A percentile compares a stretch with the other conserved stretches of the same genome.
These are phyloP conservation scores for Trachelipus rathkii DNA, from an alignment of 1,140 invertebrate genomes.

Conservation along the genomic window DNA sequence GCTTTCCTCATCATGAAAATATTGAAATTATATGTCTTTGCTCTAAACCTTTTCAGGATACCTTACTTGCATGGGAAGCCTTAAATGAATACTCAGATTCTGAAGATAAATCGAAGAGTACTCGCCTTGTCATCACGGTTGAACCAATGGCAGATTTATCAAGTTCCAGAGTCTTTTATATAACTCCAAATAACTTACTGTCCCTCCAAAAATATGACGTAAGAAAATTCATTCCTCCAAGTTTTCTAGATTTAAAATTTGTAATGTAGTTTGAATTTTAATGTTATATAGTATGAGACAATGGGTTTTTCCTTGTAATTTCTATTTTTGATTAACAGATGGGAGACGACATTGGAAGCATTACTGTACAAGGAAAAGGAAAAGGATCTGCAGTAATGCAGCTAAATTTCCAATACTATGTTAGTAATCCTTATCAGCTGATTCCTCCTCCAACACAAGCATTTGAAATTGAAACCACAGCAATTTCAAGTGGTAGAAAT, in stretches of 20 bases:
- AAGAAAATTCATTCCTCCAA: neutral
- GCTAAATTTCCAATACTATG: conserved; percentile 91
- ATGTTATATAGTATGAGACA: neutral
- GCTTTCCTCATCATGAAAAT: too few species aligned
- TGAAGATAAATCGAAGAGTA: conserved; percentile 80
- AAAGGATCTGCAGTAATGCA: conserved; percentile 87
- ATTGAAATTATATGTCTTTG: too few species aligned
- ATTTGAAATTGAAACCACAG: conserved; percentile 71
- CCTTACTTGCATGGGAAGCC: conserved; percentile 64
- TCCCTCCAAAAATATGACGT: neutral
- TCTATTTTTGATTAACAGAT: neutral
- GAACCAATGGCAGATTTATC: conserved; percentile 58
- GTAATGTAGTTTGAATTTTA: neutral
- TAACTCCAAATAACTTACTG: neutral
- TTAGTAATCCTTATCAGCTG: conserved; percentile 77
- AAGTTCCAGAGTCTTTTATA: neutral
- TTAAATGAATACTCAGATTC: conserved; percentile 72
- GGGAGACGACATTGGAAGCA: conserved; percentile 67
- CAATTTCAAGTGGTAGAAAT: conserved; percentile 9
- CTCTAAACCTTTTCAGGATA: conserved; percentile 59
- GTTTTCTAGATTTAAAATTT: neutral
- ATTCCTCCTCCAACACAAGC: conserved; percentile 73
- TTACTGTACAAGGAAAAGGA: conserved; percentile 82
- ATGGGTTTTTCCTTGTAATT: neutral
- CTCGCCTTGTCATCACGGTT: conserved; percentile 69